Percentiles rank a stretch among this genome's conserved stretches.
These are phyloP conservation scores for Pelagia noctiluca DNA, from an alignment of 30 jellyfish, hydroid and myxozoan genomes.

Conservation along the genomic window DNA sequence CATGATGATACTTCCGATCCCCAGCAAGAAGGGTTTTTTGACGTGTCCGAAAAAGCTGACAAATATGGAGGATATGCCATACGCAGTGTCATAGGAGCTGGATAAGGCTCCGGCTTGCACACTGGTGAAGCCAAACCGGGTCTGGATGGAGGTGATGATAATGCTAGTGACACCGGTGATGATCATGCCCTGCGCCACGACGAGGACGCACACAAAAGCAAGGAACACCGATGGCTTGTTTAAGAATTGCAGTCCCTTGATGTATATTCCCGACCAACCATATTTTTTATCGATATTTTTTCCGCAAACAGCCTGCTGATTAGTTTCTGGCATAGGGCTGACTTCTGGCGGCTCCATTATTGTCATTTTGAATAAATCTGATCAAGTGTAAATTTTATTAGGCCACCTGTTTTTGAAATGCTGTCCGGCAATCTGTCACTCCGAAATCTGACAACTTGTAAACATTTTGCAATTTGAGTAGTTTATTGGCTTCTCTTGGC, in stretches of 20 bases:
- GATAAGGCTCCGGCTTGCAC: constrained; percentile 78
- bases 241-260: constrained; percentile 53
- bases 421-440: no score
- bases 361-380: no score
- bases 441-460: no score
- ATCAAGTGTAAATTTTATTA: no score
- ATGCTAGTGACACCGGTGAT: constrained; percentile 88
- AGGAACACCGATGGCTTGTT: constrained; percentile 80
- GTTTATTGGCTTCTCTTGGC: no score
- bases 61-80: constrained; percentile 78
- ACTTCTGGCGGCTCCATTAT: no score
- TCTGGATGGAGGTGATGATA: constrained; percentile 83
- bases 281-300: constrained; percentile 68
- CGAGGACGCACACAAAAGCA: constrained; percentile 44
- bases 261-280: constrained; percentile 77
- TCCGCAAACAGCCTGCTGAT: no score
- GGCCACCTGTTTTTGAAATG: no score
- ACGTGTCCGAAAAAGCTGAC: constrained; percentile 86
- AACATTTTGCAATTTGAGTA: no score
- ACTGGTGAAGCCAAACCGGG: constrained; percentile 89
- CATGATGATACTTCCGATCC: constrained; percentile 73
- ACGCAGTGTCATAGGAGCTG: constrained; percentile 88
- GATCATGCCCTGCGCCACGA: constrained; percentile 89
- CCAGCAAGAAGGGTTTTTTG: constrained; percentile 85
- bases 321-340: no score